Conservation (phyloP, 2,888 invertebrate species). For the Nomada lathburiana region DNA sequence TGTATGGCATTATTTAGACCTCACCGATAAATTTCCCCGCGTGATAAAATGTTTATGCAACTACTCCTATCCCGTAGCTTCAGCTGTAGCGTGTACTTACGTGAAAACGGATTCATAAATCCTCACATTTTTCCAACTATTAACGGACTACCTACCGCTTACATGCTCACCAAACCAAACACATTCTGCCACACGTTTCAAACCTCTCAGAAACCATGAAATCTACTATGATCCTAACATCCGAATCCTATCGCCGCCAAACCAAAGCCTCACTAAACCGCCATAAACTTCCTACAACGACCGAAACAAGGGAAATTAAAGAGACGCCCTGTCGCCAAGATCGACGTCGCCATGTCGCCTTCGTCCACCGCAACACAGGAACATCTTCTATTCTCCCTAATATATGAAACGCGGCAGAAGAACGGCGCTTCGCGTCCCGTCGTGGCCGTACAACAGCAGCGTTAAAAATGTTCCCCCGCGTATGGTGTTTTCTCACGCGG, state of each 20-base stretch:
- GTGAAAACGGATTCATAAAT: no score
- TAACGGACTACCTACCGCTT: no score
- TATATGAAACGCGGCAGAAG: not conserved
- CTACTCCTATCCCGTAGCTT: no score
- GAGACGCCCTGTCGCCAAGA: not conserved
- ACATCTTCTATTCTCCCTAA: not conserved
- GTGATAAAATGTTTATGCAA: no score
- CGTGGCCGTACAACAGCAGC: not conserved
- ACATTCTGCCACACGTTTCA: no score
- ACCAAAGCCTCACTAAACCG: not conserved
- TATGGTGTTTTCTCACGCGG: constrained; percentile 78
- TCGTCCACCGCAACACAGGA: not conserved
- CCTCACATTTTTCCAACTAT: no score
- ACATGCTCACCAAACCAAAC: no score
- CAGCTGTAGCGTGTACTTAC: no score
- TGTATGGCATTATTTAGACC: no score
- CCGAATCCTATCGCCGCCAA: not conserved
- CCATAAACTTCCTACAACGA: not conserved
- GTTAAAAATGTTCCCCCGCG: constrained; percentile 16
- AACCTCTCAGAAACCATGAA: no score
- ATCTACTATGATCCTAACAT: not conserved
- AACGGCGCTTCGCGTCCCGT: not conserved
- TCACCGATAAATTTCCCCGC: no score
- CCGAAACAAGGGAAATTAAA: not conserved
- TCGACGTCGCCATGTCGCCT: not conserved